phyloP scores from a whole-genome alignment of 2,888 invertebrate species.

The Drosophila borborema region DNA sequence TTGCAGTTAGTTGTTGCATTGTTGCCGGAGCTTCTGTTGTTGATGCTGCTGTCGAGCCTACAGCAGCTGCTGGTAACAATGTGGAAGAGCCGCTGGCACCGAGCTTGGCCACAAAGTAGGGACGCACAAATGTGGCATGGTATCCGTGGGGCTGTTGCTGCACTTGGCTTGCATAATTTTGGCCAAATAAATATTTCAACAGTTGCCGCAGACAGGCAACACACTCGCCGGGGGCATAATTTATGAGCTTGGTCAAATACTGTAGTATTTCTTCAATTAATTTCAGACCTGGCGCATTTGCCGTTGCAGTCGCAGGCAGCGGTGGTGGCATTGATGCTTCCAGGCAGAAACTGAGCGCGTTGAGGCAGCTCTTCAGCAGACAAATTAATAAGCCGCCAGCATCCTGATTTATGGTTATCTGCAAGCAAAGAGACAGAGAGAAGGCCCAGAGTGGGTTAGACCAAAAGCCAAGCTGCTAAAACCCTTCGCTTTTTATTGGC shows the following conservation, averaged over 20 bases:
- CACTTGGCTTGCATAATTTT: slow-evolving; percentile 87
- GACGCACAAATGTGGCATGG: slow-evolving; percentile 59
- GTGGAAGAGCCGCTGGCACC: slow-evolving; percentile 35
- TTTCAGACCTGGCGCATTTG: slow-evolving; percentile 76
- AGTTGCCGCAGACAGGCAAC: slow-evolving; percentile 91
- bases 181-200: slow-evolving; percentile 90
- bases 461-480: slow-evolving; percentile 11
- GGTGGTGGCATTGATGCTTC: slow-evolving; percentile 70
- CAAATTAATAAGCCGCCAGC: slow-evolving; percentile 90
- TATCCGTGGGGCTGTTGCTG: slow-evolving; percentile 53
- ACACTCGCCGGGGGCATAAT: slow-evolving; percentile 89
- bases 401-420: slow-evolving; percentile 92
- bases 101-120: slow-evolving; percentile 65
- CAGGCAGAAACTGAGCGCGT: slow-evolving; percentile 82
- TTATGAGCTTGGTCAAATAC: slow-evolving; percentile 89
- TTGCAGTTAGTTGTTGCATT: slow-evolving; percentile 59
- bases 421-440: slow-evolving; percentile 61
- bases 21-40: slow-evolving; percentile 44
- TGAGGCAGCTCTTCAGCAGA: slow-evolving; percentile 83
- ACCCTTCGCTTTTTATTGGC: slow-evolving; percentile 43
- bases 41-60: slow-evolving; percentile 27
- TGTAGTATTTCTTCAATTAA: slow-evolving; percentile 90
- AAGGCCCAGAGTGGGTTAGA: slow-evolving; percentile 22
- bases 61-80: slow-evolving; percentile 49
- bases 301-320: slow-evolving; percentile 25